A percentile compares a stretch with the other conserved stretches of the same genome.
phyloP scores from a whole-genome alignment of 2,113 vertebrate species.

The Capra hircus region DNA sequence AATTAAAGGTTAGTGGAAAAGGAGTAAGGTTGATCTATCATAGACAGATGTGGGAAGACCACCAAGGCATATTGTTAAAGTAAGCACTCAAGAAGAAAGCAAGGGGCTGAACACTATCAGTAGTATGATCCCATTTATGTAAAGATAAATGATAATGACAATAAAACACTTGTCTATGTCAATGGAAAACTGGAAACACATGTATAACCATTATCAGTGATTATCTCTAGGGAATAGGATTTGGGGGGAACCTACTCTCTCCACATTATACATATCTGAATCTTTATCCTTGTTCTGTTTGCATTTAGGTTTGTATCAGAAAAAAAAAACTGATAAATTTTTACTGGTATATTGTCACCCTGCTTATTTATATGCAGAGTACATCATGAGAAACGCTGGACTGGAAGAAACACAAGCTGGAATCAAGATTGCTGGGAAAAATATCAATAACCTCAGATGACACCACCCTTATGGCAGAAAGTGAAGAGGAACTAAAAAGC shows the following conservation, averaged over 20 bases:
- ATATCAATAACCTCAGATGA: too few species aligned
- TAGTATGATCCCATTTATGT: neutral
- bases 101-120: neutral
- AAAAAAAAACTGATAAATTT: neutral
- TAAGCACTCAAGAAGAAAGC: neutral
- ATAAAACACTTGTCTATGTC: neutral
- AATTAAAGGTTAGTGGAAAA: neutral
- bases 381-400: too few species aligned
- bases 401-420: too few species aligned
- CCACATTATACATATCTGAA: neutral
- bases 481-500: too few species aligned
- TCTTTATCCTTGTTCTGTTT: neutral
- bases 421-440: too few species aligned
- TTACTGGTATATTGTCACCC: neutral
- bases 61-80: neutral
- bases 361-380: too few species aligned
- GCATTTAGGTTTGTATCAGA: neutral
- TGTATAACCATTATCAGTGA: rapidly evolving
- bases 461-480: too few species aligned
- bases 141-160: neutral
- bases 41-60: neutral
- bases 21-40: neutral
- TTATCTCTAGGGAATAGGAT: neutral
- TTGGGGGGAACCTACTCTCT: neutral
- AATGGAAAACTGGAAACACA: neutral